These are phyloP conservation scores for Chymomyza procnemis DNA, from an alignment of 2,888 invertebrate species.

Conservation along the genomic window DNA sequence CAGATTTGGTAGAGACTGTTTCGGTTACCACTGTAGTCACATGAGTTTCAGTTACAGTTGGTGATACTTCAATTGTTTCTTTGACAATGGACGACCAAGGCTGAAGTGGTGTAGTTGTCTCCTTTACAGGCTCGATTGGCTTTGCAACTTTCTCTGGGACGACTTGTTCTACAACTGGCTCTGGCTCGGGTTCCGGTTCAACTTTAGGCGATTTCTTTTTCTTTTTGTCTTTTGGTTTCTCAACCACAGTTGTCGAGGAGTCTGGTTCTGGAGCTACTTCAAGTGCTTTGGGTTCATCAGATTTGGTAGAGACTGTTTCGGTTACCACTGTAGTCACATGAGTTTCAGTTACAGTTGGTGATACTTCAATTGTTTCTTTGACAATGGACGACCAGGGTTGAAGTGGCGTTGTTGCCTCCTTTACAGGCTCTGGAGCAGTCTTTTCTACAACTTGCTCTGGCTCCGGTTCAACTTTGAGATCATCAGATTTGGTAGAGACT, in stretches of 20 bases:
- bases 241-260: neutral
- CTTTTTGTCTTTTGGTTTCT: slow-evolving; percentile 2
- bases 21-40: neutral
- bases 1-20: neutral
- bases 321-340: slow-evolving; percentile 1
- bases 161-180: no score
- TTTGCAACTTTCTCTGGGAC: neutral
- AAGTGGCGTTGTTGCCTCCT: neutral
- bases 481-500: no score
- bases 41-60: neutral
- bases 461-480: no score
- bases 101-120: neutral
- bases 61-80: slow-evolving; percentile 11
- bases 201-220: slow-evolving; percentile 1
- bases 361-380: slow-evolving; percentile 35
- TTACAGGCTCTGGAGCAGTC: neutral
- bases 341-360: slow-evolving; percentile 4
- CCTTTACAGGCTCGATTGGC: neutral
- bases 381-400: slow-evolving; percentile 44
- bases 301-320: neutral
- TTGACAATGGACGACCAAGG: slow-evolving; percentile 1
- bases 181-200: neutral
- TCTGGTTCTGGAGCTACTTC: neutral
- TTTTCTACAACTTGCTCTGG: no score
- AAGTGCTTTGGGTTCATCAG: slow-evolving; percentile 1